A percentile compares a stretch with the other conserved stretches of the same genome.
Evolutionary conservation across 2,113 vertebrate genomes (phyloP).

Genomic region (Barnardius zonarius): DNA sequence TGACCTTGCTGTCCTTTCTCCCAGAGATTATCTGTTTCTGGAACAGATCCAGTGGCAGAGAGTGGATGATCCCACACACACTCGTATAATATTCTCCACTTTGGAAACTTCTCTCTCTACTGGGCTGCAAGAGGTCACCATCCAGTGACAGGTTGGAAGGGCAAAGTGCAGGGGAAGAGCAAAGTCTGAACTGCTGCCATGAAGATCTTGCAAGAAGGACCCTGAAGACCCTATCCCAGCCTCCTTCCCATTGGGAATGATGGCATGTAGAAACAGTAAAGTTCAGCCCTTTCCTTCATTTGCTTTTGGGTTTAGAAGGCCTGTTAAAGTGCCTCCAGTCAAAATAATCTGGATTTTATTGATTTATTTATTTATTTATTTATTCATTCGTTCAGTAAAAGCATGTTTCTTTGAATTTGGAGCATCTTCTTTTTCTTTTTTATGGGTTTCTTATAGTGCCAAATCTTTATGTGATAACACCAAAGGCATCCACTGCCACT

Average conservation of each 20-base stretch:
- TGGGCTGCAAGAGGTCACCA: neutral
- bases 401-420: neutral
- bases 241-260: neutral
- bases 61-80: neutral
- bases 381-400: neutral
- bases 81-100: neutral
- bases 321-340: neutral
- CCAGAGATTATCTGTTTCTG: neutral
- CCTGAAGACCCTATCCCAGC: neutral
- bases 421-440: neutral
- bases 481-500: neutral
- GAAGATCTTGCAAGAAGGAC: neutral
- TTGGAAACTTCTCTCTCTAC: neutral
- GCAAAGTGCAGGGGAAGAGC: accelerated
- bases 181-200: neutral
- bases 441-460: neutral
- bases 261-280: neutral
- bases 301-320: neutral
- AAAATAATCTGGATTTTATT: neutral
- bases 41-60: neutral
- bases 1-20: neutral
- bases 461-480: neutral
- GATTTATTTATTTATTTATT: no score
- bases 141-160: neutral
- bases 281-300: neutral